phyloP scores from a whole-genome alignment of 1,140 invertebrate species.

The Drosophila pachea region DNA sequence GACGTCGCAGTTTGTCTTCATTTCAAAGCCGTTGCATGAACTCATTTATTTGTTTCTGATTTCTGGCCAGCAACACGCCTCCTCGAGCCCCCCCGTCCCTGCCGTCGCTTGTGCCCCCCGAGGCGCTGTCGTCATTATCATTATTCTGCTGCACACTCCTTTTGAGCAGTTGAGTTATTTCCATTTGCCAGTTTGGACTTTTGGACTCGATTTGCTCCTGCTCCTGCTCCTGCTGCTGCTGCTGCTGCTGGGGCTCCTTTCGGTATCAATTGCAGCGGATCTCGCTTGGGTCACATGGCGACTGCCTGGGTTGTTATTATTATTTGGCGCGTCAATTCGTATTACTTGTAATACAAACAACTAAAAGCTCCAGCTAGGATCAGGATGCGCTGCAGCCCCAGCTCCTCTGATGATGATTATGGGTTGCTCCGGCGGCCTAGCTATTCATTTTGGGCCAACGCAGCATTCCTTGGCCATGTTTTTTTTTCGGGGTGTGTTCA shows the following conservation, averaged over 20 bases:
- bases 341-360: constrained; percentile 73
- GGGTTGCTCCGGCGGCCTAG: constrained; percentile 66
- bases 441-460: constrained; percentile 67
- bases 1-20: constrained; percentile 71
- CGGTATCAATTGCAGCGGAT: constrained; percentile 64
- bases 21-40: constrained; percentile 73
- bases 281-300: constrained; percentile 40
- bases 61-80: constrained; percentile 68
- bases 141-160: constrained; percentile 51
- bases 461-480: constrained; percentile 31
- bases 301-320: constrained; percentile 67
- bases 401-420: constrained; percentile 62
- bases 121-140: constrained; percentile 67
- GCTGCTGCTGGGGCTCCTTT: constrained; percentile 8
- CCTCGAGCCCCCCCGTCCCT: not conserved
- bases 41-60: constrained; percentile 77
- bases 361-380: constrained; percentile 39
- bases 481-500: constrained; percentile 57
- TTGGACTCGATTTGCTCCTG: constrained; percentile 11
- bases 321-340: constrained; percentile 71
- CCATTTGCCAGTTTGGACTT: constrained; percentile 47
- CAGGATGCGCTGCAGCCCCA: constrained; percentile 25
- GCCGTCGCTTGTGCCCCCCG: not conserved
- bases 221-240: not conserved
- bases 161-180: constrained; percentile 54